phyloP scores from a whole-genome alignment of 2,113 vertebrate species.

The Origma solitaria region DNA sequence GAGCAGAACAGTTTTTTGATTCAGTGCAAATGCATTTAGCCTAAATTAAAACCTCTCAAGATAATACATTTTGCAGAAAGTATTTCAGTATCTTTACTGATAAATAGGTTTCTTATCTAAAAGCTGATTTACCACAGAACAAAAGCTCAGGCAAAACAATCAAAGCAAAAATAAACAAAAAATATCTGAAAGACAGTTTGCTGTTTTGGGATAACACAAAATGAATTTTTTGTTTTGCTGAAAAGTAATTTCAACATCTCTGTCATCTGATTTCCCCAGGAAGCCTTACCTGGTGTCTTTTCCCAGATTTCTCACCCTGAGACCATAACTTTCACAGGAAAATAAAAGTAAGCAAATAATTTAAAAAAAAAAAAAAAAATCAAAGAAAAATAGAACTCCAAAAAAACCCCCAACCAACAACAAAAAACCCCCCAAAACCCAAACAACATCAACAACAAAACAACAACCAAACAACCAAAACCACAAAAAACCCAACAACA shows the following conservation, averaged over 20 bases:
- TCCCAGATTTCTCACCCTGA: neutral
- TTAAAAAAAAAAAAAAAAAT: neutral
- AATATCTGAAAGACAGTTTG: neutral
- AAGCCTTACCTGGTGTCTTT: neutral
- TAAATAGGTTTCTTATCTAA: neutral
- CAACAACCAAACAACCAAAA: neutral
- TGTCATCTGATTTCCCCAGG: neutral
- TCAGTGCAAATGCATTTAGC: neutral
- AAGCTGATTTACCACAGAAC: neutral
- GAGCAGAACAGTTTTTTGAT: neutral
- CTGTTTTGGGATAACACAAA: neutral
- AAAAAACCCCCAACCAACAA: neutral
- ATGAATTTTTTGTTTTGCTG: neutral
- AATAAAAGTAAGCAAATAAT: neutral
- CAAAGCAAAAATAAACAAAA: neutral
- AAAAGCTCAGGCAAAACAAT: neutral
- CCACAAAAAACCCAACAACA: neutral
- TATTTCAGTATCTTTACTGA: neutral
- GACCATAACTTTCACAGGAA: neutral
- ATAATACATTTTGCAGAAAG: neutral
- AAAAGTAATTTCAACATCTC: neutral
- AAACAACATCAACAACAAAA: neutral
- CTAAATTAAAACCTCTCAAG: neutral
- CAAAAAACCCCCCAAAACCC: neutral
- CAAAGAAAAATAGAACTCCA: neutral